A percentile compares a stretch with the other conserved stretches of the same genome.
Evolutionary conservation across 2,113 vertebrate genomes (phyloP).

Genomic region (Machaerirhynchus nigripectus): DNA sequence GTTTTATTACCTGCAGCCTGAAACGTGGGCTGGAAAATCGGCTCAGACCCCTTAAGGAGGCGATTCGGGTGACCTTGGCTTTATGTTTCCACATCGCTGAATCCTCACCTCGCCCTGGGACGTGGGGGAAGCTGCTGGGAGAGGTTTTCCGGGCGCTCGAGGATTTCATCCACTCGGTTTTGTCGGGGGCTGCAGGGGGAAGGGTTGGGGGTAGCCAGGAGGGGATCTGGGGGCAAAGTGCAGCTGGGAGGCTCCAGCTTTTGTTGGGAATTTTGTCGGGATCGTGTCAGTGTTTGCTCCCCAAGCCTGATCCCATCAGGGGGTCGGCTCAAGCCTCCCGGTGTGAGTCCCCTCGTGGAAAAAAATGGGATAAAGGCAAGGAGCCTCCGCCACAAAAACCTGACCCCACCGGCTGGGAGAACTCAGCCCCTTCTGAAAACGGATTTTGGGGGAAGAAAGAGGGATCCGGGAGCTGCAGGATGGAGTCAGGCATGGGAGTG

Average conservation of each 20-base stretch:
- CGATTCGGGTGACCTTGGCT: neutral
- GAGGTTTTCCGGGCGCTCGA: neutral
- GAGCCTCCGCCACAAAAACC: neutral
- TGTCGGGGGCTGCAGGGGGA: neutral
- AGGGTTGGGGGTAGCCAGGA: neutral
- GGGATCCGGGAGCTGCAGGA: neutral
- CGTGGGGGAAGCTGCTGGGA: neutral
- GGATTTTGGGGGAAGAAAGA: neutral
- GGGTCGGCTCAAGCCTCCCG: neutral
- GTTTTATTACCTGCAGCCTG: neutral
- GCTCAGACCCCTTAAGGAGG: neutral
- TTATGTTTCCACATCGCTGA: neutral
- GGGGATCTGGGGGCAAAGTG: neutral
- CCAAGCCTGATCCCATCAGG: neutral
- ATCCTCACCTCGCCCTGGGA: neutral
- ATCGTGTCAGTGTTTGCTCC: neutral
- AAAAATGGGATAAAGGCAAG: neutral
- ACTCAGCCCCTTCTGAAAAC: neutral
- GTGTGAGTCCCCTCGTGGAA: neutral
- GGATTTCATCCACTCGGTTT: neutral
- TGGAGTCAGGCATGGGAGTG: neutral
- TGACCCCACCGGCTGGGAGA: neutral
- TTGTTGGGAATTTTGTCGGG: neutral
- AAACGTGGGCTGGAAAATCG: neutral
- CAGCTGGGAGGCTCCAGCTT: neutral